phyloP scores from a whole-genome alignment of 2,888 invertebrate genomes.

The Drosophila pegasa region DNA sequence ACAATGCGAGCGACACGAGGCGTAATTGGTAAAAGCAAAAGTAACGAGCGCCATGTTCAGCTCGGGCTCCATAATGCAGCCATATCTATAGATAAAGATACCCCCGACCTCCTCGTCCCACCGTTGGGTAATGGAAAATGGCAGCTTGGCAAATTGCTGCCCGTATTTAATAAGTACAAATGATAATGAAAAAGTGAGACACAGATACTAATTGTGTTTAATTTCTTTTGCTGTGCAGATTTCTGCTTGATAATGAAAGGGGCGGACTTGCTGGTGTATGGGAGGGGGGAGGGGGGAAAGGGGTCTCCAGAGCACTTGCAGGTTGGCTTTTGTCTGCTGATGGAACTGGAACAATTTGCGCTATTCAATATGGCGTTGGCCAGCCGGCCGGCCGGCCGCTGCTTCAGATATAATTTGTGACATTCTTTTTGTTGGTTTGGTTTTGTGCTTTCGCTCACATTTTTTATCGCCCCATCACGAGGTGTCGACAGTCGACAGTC shows the following conservation, averaged over 20 bases:
- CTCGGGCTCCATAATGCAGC: conserved; percentile 21
- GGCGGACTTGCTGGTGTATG: no score
- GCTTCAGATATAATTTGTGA: conserved; percentile 29
- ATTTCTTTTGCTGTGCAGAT: conserved; percentile 59
- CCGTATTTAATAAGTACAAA: conserved; percentile 57
- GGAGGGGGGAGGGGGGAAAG: background rate
- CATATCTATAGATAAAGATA: conserved; percentile 26
- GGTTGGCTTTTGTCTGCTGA: conserved; percentile 56
- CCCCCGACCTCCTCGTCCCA: background rate
- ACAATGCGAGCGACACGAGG: conserved; percentile 48
- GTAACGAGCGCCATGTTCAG: conserved; percentile 38
- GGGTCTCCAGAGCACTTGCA: conserved; percentile 13
- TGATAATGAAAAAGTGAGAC: conserved; percentile 42
- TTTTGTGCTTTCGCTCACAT: conserved; percentile 38
- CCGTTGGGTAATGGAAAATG: conserved; percentile 19
- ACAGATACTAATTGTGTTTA: conserved; percentile 65
- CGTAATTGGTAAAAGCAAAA: conserved; percentile 68
- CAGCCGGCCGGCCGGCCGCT: conserved; percentile 29
- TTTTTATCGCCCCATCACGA: conserved; percentile 51
- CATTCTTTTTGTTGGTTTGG: conserved; percentile 22
- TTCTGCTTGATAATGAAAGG: conserved; percentile 12
- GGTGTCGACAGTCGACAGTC: conserved; percentile 35
- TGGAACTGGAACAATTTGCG: conserved; percentile 73
- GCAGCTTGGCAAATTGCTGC: conserved; percentile 38
- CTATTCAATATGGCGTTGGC: conserved; percentile 44